Percentiles rank a stretch among this genome's conserved stretches.
phyloP scores from a whole-genome alignment of 2,113 vertebrate species.

The Lampris megalopsis region DNA sequence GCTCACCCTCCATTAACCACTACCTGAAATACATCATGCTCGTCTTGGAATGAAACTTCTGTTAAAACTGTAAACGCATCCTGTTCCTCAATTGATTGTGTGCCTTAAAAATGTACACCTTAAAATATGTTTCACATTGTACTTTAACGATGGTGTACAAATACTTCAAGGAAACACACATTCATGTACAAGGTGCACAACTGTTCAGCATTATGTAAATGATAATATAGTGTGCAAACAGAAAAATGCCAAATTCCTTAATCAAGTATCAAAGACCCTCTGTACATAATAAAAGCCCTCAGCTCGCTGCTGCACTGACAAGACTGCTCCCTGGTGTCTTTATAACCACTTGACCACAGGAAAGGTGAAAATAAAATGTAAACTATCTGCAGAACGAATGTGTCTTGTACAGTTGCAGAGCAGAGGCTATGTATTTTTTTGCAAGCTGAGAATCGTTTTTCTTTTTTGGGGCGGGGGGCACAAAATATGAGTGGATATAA shows the following conservation, averaged over 20 bases:
- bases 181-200: conserved; percentile 1
- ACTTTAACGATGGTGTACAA: neutral
- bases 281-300: neutral
- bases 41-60: neutral
- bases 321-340: neutral
- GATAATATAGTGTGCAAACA: neutral
- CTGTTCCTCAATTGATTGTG: neutral
- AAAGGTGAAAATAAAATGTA: neutral
- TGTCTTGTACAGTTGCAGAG: conserved; percentile 15
- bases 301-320: neutral
- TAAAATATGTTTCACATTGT: neutral
- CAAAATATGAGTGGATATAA: conserved; percentile 6
- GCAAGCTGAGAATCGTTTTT: neutral
- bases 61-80: neutral
- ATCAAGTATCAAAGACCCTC: conserved; percentile 11
- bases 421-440: neutral
- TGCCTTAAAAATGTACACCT: neutral
- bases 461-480: neutral
- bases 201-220: neutral
- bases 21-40: neutral
- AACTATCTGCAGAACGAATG: conserved; percentile 6
- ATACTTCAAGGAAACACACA: neutral
- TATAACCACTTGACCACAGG: neutral
- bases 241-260: conserved; percentile 1
- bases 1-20: neutral